Percentiles rank a stretch among this genome's conserved stretches.
Conservation (phyloP, 2,888 invertebrate species). For the Empis stercorea region DNA sequence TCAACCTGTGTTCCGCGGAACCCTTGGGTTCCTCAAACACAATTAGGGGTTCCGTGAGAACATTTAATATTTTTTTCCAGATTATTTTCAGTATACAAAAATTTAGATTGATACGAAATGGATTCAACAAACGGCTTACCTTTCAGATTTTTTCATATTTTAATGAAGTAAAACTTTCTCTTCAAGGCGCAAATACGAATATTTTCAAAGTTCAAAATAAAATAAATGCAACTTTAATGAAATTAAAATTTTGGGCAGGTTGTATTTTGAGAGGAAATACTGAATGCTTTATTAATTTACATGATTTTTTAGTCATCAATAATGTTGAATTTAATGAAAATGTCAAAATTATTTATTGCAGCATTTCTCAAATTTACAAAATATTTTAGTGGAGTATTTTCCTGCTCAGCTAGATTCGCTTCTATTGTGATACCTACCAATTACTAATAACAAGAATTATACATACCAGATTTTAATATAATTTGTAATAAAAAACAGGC, state of each 20-base stretch:
- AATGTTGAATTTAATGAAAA: not conserved
- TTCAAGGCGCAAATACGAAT: not conserved
- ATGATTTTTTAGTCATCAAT: not conserved
- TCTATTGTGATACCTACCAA: not conserved
- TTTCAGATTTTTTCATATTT: not conserved
- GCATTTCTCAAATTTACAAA: not conserved
- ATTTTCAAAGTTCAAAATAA: not conserved
- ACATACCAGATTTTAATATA: too few relatives aligned
- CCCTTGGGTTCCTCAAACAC: too few relatives aligned
- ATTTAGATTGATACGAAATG: not conserved
- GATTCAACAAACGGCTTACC: not conserved
- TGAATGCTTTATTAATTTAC: not conserved
- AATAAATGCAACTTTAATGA: conserved; percentile 1
- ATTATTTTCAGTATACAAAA: too few relatives aligned
- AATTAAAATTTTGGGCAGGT: not conserved
- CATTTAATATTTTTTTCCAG: too few relatives aligned
- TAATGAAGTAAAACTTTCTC: not conserved
- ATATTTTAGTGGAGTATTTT: not conserved
- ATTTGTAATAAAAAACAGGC: too few relatives aligned
- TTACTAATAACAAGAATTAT: too few relatives aligned
- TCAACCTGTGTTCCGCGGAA: too few relatives aligned
- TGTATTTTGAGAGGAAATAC: not conserved
- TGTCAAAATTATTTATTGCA: not conserved
- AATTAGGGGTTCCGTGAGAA: too few relatives aligned
- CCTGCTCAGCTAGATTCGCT: not conserved